Conservation (phyloP, 2,113 vertebrate genomes). For the Anolis carolinensis region DNA sequence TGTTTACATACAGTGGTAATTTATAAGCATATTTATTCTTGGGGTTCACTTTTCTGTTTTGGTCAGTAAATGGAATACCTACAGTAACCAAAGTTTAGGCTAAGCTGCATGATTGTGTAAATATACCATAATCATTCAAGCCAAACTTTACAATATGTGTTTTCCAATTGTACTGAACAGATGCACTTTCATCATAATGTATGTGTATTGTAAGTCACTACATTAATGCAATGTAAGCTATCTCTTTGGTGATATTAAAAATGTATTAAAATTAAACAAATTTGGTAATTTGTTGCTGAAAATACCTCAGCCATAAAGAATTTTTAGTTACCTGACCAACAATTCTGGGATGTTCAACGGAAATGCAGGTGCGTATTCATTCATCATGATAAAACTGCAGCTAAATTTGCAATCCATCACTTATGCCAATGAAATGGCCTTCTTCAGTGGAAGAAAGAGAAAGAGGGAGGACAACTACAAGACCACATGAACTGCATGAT, state of each 20-base stretch:
- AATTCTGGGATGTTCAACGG: too few relatives aligned
- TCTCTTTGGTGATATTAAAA: neutral
- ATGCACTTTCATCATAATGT: neutral
- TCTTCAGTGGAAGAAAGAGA: neutral
- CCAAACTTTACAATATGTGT: neutral
- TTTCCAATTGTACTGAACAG: neutral
- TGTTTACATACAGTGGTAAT: constrained; percentile 27
- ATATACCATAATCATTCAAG: neutral
- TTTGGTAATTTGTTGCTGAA: neutral
- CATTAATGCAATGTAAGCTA: neutral
- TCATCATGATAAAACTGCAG: neutral
- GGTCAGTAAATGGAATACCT: neutral
- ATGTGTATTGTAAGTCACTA: neutral
- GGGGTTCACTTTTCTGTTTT: constrained; percentile 39
- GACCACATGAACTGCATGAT: too few relatives aligned
- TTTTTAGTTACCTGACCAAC: neutral
- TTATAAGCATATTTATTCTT: constrained; percentile 35
- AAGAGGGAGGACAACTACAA: neutral
- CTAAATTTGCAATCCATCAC: neutral
- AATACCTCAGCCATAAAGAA: neutral
- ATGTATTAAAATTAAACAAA: neutral
- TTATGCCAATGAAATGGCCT: neutral
- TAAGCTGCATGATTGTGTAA: neutral
- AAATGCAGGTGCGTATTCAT: neutral
- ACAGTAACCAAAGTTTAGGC: neutral